phyloP scores from a whole-genome alignment of 2,888 invertebrate genomes.

The Megastigmus dorsalis region DNA sequence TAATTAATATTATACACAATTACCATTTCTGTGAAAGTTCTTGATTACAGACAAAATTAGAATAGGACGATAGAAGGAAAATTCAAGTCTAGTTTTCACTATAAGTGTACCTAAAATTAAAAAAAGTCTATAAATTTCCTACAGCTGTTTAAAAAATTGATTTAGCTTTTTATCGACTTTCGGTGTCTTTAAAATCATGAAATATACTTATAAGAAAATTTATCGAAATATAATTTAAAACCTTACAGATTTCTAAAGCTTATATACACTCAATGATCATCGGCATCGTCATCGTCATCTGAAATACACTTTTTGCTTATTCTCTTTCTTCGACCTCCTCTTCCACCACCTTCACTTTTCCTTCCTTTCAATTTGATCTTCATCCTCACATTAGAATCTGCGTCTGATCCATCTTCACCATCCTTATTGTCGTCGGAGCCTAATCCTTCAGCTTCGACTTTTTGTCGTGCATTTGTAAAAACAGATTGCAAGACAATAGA shows the following conservation, averaged over 20 bases:
- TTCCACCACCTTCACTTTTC: slow-evolving; percentile 73
- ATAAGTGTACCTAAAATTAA: slow-evolving; percentile 57
- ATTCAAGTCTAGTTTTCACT: slow-evolving; percentile 55
- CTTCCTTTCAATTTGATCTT: slow-evolving; percentile 82
- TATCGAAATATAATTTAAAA: slow-evolving; percentile 57
- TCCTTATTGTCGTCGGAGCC: slow-evolving; percentile 55
- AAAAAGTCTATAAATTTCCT: slow-evolving; percentile 57
- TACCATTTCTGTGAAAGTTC: slow-evolving; percentile 57
- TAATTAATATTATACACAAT: slow-evolving; percentile 57
- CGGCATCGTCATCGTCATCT: slow-evolving; percentile 78
- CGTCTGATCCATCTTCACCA: slow-evolving; percentile 78
- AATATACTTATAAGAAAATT: slow-evolving; percentile 56
- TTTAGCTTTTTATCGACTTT: slow-evolving; percentile 56
- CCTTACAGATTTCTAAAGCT: slow-evolving; percentile 57
- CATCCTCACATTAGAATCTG: slow-evolving; percentile 83
- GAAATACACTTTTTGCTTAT: slow-evolving; percentile 80
- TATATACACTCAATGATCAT: slow-evolving; percentile 56
- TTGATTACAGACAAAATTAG: slow-evolving; percentile 56
- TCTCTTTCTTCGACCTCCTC: slow-evolving; percentile 78
- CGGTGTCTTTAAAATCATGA: slow-evolving; percentile 55
- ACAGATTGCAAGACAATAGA: slow-evolving; percentile 94
- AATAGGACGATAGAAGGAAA: slow-evolving; percentile 55
- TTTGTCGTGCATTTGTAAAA: slow-evolving; percentile 81
- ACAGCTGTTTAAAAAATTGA: slow-evolving; percentile 56
- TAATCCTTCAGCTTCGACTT: slow-evolving; percentile 73